These are phyloP conservation scores for Lepidochrysops patricia DNA, from an alignment of 2,888 invertebrate species.

Conservation along the genomic window DNA sequence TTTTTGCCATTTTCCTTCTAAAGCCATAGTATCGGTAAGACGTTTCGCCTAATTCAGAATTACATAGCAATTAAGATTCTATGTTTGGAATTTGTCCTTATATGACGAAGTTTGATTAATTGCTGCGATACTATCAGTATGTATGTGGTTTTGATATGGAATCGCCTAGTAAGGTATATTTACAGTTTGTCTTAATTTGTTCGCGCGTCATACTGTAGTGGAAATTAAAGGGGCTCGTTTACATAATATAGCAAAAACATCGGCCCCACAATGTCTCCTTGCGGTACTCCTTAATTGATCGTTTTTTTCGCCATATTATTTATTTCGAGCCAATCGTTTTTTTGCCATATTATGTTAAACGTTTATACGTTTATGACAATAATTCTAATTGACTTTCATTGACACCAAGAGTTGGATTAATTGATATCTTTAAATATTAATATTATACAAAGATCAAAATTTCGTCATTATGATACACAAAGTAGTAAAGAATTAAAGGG, in stretches of 20 bases:
- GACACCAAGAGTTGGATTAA: too few relatives aligned
- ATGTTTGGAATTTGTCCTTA: slow-evolving; percentile 17
- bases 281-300: not conserved
- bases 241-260: not conserved
- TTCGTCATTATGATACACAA: too few relatives aligned
- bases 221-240: not conserved
- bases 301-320: not conserved
- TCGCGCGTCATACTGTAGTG: not conserved
- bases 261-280: not conserved
- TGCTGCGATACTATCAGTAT: slow-evolving; percentile 19
- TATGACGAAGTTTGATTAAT: slow-evolving; percentile 22
- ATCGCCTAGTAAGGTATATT: not conserved
- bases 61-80: slow-evolving; percentile 23
- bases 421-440: too few relatives aligned
- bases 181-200: not conserved
- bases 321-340: too few relatives aligned
- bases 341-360: not conserved
- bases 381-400: not conserved
- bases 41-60: slow-evolving; percentile 18
- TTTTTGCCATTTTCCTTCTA: slow-evolving; percentile 7
- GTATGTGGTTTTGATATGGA: not conserved
- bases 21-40: not conserved
- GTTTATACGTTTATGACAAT: not conserved
- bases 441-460: too few relatives aligned
- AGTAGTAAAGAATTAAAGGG: too few relatives aligned